Conservation (phyloP, 1,140 invertebrate species). For the Gryon sp. region DNA sequence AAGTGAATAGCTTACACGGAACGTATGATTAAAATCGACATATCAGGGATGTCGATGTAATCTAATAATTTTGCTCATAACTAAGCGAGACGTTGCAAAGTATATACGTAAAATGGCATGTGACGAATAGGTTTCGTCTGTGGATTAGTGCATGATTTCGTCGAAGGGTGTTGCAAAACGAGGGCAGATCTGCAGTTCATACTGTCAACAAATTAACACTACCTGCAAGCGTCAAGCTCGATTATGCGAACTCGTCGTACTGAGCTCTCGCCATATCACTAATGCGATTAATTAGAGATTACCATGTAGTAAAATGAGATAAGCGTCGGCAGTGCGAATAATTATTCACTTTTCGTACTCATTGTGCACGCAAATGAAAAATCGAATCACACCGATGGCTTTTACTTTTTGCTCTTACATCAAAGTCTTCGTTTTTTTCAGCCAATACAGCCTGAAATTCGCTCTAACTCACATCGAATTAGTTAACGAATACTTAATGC, state of each 20-base stretch:
- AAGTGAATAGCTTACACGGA: not conserved
- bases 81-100: conserved; percentile 11
- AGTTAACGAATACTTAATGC: no score
- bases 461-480: conserved; percentile 15
- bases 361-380: conserved; percentile 29
- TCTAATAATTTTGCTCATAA: conserved; percentile 19
- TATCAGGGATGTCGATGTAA: conserved; percentile 7
- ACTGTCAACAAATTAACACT: conserved; percentile 55
- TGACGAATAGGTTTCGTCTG: conserved; percentile 9
- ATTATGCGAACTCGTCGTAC: conserved; percentile 47
- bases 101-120: conserved; percentile 25
- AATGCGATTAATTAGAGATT: conserved; percentile 57
- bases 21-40: conserved; percentile 18
- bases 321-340: conserved; percentile 11
- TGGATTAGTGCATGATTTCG: conserved; percentile 22
- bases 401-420: conserved; percentile 7
- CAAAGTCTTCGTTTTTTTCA: conserved; percentile 7
- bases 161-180: conserved; percentile 1
- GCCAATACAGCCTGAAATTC: conserved; percentile 1
- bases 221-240: conserved; percentile 36
- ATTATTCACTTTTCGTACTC: conserved; percentile 39
- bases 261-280: conserved; percentile 40
- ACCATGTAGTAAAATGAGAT: conserved; percentile 17
- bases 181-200: not conserved
- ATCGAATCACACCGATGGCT: not conserved